Evolutionary conservation across 2,888 invertebrate species (phyloP), one percentile per base, ranked within the genome.

Genomic region (Nomada ruficornis): DNA sequence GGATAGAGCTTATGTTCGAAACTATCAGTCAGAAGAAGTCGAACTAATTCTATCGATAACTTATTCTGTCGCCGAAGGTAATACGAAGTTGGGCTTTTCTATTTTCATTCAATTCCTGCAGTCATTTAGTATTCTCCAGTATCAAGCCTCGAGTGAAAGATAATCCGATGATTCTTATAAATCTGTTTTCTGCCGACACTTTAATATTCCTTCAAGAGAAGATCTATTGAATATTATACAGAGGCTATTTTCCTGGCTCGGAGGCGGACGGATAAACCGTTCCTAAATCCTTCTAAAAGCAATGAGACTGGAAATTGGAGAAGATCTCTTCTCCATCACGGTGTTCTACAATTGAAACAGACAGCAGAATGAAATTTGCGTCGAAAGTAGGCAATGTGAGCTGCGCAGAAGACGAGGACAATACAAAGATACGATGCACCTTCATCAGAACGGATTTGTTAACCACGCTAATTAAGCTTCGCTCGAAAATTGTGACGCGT

Each of bases 391-490:
- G 9, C 52, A 29, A 44, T 68, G 60, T 42, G 26, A 29, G 54
- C 77, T 50, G 75, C 54, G 77, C 65, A 74, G 67, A 67, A 74
- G 44, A 9, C 5, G 7, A 5, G 36, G 7, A 36, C 36, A 36
- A 36, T 36, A 36, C 36, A 20, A 20, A 54, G n/a, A 20, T n/a
- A 10, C 18, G n/a, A 36, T 29, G n/a, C n/a, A 50, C n/a, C 10
- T 3, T 9, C 20, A 4, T n/a, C 13, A 26, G 20, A 7, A 15
- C 57, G 42, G 26, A 11, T 52, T 52, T 11, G 29, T 59, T 59
- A 69, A 52, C 50, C 50, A 13, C 23, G 65, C 44, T 57, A 60
- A 71, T 81, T 65, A 64, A 64, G 52, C 59, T 52, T 69, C 63
- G 20, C 13, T 36, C 55, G 52, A 55, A 78, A 72, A 72, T 79